Percentiles rank a stretch among this genome's conserved stretches.
These are phyloP conservation scores for Drosophila hawaiiensis DNA, from an alignment of 2,888 invertebrate genomes.

Conservation along the genomic window DNA sequence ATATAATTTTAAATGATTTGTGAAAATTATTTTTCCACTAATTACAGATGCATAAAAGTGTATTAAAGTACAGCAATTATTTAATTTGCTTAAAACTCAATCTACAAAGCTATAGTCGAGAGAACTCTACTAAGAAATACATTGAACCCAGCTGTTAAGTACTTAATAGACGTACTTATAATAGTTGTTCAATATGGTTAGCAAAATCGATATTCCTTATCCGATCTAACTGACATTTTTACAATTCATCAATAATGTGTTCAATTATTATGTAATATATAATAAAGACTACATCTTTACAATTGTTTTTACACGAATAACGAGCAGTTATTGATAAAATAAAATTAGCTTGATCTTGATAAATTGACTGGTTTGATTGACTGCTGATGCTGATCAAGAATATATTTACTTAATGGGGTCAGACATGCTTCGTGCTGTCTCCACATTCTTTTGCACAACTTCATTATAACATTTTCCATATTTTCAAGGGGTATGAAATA, in stretches of 20 bases:
- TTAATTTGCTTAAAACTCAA: neutral
- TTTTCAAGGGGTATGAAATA: neutral
- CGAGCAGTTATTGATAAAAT: neutral
- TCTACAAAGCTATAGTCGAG: neutral
- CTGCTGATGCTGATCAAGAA: neutral
- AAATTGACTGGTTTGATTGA: neutral
- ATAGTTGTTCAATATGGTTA: too few relatives aligned
- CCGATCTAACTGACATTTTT: neutral
- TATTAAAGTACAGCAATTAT: neutral
- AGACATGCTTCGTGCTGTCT: neutral
- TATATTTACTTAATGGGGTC: neutral
- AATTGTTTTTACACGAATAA: neutral
- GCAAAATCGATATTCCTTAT: neutral
- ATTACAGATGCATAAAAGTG: neutral
- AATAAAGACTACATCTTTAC: neutral
- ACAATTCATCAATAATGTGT: neutral
- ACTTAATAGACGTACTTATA: neutral
- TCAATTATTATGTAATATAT: neutral
- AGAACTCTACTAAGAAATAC: neutral
- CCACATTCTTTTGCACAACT: neutral
- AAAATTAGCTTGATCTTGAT: neutral
- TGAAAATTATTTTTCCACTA: neutral
- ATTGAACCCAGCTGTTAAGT: neutral
- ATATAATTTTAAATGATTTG: too few relatives aligned
- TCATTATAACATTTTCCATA: neutral